A percentile compares a stretch with the other conserved stretches of the same genome.
Evolutionary conservation across 2,888 invertebrate genomes (phyloP).

Genomic region (Orchesella flavescens): DNA sequence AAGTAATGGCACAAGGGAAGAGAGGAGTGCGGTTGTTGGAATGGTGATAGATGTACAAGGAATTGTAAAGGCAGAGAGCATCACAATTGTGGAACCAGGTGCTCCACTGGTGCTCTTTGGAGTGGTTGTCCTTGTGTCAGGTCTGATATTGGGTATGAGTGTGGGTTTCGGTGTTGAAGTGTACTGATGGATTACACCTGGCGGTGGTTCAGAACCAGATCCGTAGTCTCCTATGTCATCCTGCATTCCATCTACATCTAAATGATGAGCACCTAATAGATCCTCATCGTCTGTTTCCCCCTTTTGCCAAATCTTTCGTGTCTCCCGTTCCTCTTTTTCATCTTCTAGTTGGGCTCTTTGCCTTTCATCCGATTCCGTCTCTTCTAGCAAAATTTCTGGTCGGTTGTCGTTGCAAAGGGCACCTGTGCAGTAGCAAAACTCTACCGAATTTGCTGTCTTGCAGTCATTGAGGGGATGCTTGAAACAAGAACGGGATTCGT

Average conservation of each 20-base stretch:
- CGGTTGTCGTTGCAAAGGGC: slow-evolving; percentile 62
- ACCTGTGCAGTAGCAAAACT: slow-evolving; percentile 66
- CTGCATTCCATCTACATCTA: slow-evolving; percentile 55
- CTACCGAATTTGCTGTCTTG: slow-evolving; percentile 65
- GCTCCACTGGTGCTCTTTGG: slow-evolving; percentile 44
- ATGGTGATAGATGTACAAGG: slow-evolving; percentile 44
- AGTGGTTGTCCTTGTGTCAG: slow-evolving; percentile 32
- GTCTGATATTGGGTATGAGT: slow-evolving; percentile 51
- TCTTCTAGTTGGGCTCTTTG: slow-evolving; percentile 44
- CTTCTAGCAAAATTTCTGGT: slow-evolving; percentile 43
- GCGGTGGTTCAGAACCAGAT: slow-evolving; percentile 50
- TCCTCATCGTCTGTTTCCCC: slow-evolving; percentile 70
- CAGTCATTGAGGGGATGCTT: slow-evolving; percentile 63
- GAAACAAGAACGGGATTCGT: slow-evolving; percentile 65
- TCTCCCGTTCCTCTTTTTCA: slow-evolving; percentile 61
- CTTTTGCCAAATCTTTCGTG: slow-evolving; percentile 56
- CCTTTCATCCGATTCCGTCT: slow-evolving; percentile 60
- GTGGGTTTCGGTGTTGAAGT: slow-evolving; percentile 60
- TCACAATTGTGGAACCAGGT: slow-evolving; percentile 12
- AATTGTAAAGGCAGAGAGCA: slow-evolving; percentile 20
- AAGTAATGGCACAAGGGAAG: slow-evolving; percentile 54
- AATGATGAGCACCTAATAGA: slow-evolving; percentile 60
- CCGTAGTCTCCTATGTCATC: slow-evolving; percentile 56
- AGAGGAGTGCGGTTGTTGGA: slow-evolving; percentile 9
- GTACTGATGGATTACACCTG: slow-evolving; percentile 54